These are phyloP conservation scores for Sus cebifrons DNA, from an alignment of 2,797 vertebrate genomes.

Conservation along the genomic window DNA sequence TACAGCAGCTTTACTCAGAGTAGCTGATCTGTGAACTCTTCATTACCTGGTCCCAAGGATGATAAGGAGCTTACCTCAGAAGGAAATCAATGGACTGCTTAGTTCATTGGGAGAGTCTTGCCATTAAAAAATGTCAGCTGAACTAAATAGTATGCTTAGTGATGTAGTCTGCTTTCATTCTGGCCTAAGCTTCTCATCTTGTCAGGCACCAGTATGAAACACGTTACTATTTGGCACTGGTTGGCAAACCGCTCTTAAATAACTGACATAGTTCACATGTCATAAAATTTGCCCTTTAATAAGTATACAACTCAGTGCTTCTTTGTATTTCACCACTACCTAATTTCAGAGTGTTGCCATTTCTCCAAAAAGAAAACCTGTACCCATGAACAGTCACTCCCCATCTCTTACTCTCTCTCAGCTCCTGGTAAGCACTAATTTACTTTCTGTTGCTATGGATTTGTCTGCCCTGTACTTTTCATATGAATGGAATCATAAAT, in stretches of 20 bases:
- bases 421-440: background rate
- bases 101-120: background rate
- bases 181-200: background rate
- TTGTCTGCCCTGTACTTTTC: background rate
- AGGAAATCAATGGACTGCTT: conserved; percentile 6
- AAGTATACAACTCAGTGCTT: background rate
- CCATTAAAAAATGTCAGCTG: background rate
- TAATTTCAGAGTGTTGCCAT: background rate
- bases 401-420: background rate
- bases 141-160: background rate
- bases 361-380: background rate
- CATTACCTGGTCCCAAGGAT: background rate
- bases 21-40: background rate
- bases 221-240: background rate
- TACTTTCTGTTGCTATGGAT: background rate
- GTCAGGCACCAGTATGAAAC: background rate
- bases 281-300: background rate
- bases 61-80: conserved; percentile 6
- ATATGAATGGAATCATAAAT: background rate
- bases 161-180: background rate
- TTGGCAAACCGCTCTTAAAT: background rate
- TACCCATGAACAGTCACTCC: background rate
- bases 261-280: background rate
- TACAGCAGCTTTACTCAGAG: background rate
- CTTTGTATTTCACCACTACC: background rate